Evolutionary conservation across 2,797 vertebrate genomes (phyloP).

Genomic region (Hafferia zeledoni): DNA sequence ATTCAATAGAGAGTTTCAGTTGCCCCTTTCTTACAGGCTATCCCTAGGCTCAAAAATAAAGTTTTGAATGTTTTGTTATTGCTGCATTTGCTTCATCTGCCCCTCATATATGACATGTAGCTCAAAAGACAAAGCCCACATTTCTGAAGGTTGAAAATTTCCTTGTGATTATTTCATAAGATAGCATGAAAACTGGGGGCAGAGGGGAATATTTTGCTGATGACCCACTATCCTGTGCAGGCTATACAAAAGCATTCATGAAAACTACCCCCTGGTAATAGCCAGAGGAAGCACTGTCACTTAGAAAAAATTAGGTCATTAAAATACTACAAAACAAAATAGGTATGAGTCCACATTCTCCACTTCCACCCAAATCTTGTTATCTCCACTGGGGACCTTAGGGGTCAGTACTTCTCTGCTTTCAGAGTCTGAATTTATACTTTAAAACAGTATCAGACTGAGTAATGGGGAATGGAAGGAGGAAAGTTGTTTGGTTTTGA

Average conservation of each 20-base stretch:
- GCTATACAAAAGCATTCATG: background rate
- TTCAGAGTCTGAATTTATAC: background rate
- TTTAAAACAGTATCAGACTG: background rate
- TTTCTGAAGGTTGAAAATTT: background rate
- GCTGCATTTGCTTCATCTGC: background rate
- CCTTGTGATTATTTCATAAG: background rate
- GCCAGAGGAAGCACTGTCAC: accelerated
- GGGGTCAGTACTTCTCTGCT: background rate
- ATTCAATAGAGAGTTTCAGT: background rate
- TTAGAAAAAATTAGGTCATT: background rate
- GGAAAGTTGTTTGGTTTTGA: background rate
- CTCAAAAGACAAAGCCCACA: background rate
- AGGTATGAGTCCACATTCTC: background rate
- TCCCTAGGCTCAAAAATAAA: background rate
- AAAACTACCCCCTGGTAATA: background rate
- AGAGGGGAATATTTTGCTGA: background rate
- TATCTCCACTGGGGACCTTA: background rate
- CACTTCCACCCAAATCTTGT: background rate
- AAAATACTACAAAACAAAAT: background rate
- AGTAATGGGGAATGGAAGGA: background rate
- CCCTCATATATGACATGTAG: background rate
- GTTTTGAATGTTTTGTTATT: accelerated
- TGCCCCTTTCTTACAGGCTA: background rate
- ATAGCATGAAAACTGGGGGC: background rate
- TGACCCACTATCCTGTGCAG: background rate